Evolutionary conservation across 2,888 invertebrate species (phyloP).

Genomic region (Phortica okadai): DNA sequence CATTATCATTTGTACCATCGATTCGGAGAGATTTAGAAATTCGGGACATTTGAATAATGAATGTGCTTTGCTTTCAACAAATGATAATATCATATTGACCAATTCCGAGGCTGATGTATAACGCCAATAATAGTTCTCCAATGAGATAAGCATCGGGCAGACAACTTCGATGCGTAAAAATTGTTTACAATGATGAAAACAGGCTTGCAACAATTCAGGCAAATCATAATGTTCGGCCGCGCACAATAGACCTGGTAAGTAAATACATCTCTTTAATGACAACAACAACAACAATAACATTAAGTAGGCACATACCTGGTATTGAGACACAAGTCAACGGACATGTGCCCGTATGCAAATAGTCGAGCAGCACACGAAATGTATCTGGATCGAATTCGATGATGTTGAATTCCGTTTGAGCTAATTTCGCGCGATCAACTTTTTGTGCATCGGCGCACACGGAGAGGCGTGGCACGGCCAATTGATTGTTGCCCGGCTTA

Average conservation of each 20-base stretch:
- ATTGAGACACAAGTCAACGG: constrained; percentile 94
- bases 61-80: constrained; percentile 91
- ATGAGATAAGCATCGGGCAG: constrained; percentile 92
- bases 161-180: constrained; percentile 94
- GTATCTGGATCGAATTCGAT: constrained; percentile 97
- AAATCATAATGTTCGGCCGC: constrained; percentile 96
- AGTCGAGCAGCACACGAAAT: constrained; percentile 92
- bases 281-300: neutral
- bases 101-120: constrained; percentile 95
- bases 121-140: constrained; percentile 97
- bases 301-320: constrained; percentile 81
- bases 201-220: constrained; percentile 93
- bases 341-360: constrained; percentile 94
- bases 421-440: constrained; percentile 92
- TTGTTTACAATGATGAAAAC: constrained; percentile 96
- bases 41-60: constrained; percentile 90
- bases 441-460: constrained; percentile 96
- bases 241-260: constrained; percentile 83
- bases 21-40: constrained; percentile 92
- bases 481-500: constrained; percentile 83
- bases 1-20: constrained; percentile 97
- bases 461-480: constrained; percentile 91
- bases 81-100: constrained; percentile 95
- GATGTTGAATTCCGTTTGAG: constrained; percentile 96
- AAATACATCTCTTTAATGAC: neutral